Evolutionary conservation across 2,797 vertebrate species (phyloP).

Genomic region (Pantherophis vulpinus): DNA sequence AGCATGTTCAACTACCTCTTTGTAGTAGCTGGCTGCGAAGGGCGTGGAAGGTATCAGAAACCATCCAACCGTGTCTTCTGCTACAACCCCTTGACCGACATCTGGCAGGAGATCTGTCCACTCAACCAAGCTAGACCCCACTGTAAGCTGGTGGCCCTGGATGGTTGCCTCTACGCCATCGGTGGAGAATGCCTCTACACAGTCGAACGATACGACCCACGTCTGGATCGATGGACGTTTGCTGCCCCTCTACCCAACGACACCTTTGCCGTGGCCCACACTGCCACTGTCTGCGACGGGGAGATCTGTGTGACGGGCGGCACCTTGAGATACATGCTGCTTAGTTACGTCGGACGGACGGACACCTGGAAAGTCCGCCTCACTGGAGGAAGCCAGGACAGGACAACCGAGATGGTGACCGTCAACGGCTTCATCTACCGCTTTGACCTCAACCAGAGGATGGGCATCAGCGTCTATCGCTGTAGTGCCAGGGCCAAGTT

Average conservation of each 20-base stretch:
- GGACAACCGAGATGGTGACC: conserved; percentile 81
- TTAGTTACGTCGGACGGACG: conserved; percentile 77
- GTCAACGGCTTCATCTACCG: conserved; percentile 84
- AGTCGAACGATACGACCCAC: conserved; percentile 88
- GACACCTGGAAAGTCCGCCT: conserved; percentile 78
- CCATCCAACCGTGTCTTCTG: conserved; percentile 89
- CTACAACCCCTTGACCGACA: conserved; percentile 86
- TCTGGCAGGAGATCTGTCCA: conserved; percentile 87
- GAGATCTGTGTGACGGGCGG: conserved; percentile 91
- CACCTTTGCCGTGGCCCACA: conserved; percentile 90
- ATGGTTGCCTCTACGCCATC: conserved; percentile 89
- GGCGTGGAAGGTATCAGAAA: conserved; percentile 59
- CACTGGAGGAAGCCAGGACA: conserved; percentile 72
- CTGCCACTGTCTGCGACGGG: conserved; percentile 76
- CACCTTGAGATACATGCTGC: conserved; percentile 80
- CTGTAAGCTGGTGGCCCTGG: conserved; percentile 87
- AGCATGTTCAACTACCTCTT: conserved; percentile 96
- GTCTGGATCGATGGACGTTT: conserved; percentile 84
- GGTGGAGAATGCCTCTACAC: conserved; percentile 90
- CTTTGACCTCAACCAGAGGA: conserved; percentile 81
- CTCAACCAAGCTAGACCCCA: conserved; percentile 89
- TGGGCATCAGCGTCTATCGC: conserved; percentile 82
- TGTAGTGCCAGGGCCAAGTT: conserved; percentile 81
- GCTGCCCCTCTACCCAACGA: conserved; percentile 84
- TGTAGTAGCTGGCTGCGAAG: conserved; percentile 83